Base-by-base conservation (phyloP, 1,140 invertebrate species). In the Pantala flavescens region DNA sequence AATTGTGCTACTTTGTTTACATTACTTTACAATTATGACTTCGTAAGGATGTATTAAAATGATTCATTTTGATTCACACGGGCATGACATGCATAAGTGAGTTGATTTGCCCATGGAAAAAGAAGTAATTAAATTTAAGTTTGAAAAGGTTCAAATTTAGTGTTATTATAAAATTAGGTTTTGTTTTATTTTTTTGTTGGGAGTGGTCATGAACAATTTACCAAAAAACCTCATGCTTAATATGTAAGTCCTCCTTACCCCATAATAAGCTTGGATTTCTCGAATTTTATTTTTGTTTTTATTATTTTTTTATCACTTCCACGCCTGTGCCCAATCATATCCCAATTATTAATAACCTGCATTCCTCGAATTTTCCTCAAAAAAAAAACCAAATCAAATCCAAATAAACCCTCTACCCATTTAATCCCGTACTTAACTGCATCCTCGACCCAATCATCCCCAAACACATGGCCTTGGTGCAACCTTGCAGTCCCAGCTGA, bases 401-500 rank as follows among this genome's bases (percentile, higher is more conserved):
- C 49, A 7, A 5, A 3, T 12, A 3, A 63, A 19, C 49, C 49
- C 3, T 63, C 12, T 63, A 7, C n/a, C 49, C 12, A 14, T 63
- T 3, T 63, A 21, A 63, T 63, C 49, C 49, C 49, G 10, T 49
- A 16, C 16, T 49, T 49, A 16, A 9, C 16, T 16, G 9, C 43
- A 49, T 49, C 43, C 43, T 16, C 43, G 9, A 49, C 43, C 43
- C 16, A 49, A 63, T 21, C 49, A 19, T 12, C n/a, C 49, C 49
- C 49, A 16, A 1, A 21, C 49, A 63, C 49, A 16, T 21, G 16
- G n/a, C n/a, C 49, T 16, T n/a, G n/a, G n/a, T n/a, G n/a, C n/a
- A 79, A 75, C 77, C 78, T 84, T 84, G 74, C 85, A 94, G 91
- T 94, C 84, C 93, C 94, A 73, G 90, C 93, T 71, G 95, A 96